Base-by-base conservation (phyloP, 2,888 invertebrate species). In the Gymnosoma rotundatum region DNA sequence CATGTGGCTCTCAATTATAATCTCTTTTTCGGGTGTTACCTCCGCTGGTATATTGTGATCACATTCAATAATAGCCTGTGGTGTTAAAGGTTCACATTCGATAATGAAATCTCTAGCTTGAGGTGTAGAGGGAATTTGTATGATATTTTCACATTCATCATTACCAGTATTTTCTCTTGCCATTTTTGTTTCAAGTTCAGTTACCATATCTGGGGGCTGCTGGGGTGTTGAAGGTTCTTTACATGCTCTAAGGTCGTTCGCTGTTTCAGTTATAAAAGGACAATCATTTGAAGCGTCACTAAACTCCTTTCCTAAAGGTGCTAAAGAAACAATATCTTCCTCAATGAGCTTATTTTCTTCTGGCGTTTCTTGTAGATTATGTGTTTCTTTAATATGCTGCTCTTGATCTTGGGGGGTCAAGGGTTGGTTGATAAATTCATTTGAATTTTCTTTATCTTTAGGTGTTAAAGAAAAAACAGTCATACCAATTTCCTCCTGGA, bases 31-130 rank as follows among this genome's bases (percentile, higher is more conserved):
- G 6, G 75, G 67, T 18, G 83, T 72, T 50, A 50, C n/a, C 16
- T 56, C 72, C 7, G 67, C 32, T 38, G 50, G 72, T 18, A 32
- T 9, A 18, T 50, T 61, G 36, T 76, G 52, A 32, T 76, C 83
- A 60, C 75, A 79, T 20, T 79, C 83, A 20, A 79, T 72, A 45
- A 75, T 72, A 38, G 32, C 20, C 32, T 79, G 70, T 6, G 80
- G 72, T n/a, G 61, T 83, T 52, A 50, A 21, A 0, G 74, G 74
- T 54, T 67, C 76, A 58, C 72, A 72, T 54, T 83, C 83, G 8
- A 83, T 66, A n/a, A 76, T 67, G 20, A 83, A 25, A 56, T 83
- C 80, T 14, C 64, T 72, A 48, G 21, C n/a, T 2, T 76, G 66
- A 0, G 70, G 58, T 16, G 64, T 48, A 21, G 45, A 45, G 12